phyloP scores from a whole-genome alignment of 2,113 vertebrate species.

The Probosciger aterrimus region DNA sequence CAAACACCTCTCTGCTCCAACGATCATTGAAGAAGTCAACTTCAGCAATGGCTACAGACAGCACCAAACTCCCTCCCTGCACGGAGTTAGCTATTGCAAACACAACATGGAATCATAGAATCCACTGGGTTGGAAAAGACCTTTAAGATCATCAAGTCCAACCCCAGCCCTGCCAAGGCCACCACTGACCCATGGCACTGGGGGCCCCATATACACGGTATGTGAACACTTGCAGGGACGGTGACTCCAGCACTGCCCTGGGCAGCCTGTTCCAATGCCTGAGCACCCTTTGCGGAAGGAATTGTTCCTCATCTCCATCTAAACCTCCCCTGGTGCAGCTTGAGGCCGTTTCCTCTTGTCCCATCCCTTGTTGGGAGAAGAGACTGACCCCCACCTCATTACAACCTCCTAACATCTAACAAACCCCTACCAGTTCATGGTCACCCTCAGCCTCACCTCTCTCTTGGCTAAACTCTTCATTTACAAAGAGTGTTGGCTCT shows the following conservation, averaged over 20 bases:
- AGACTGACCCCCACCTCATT: background rate
- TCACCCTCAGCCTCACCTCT: background rate
- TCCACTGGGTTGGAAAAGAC: background rate
- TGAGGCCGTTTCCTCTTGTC: background rate
- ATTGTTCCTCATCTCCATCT: background rate
- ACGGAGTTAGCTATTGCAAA: background rate
- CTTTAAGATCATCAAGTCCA: background rate
- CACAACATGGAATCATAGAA: background rate
- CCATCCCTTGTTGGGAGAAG: background rate
- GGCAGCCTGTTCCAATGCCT: background rate
- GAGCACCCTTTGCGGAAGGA: background rate
- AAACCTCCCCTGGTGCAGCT: background rate
- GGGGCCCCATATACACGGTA: fast-evolving
- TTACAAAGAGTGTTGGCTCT: background rate
- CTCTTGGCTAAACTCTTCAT: background rate
- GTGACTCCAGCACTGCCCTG: background rate
- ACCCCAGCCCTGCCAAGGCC: background rate
- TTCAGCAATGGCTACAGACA: background rate
- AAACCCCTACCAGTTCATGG: background rate
- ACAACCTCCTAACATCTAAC: background rate
- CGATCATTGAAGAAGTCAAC: fast-evolving
- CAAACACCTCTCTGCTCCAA: background rate
- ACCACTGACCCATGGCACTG: fast-evolving
- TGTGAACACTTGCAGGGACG: fast-evolving
- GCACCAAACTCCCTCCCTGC: background rate